Conservation (phyloP, 35 echinoderm and acorn worm species). For the Hemicentrotus pulcherrimus region DNA sequence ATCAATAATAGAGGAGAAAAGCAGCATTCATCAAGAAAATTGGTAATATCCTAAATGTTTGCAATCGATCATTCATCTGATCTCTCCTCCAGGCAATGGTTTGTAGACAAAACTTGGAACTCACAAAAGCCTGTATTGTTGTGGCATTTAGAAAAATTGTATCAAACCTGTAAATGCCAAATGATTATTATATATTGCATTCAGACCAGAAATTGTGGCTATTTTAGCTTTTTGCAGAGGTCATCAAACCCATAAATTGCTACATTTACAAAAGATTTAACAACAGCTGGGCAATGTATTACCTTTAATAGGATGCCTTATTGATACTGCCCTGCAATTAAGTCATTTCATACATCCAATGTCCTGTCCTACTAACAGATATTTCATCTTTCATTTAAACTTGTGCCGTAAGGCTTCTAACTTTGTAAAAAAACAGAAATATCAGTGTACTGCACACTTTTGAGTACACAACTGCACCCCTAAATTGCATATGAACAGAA, state of each 20-base stretch:
- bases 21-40: neutral
- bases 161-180: neutral
- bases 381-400: neutral
- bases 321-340: neutral
- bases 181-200: neutral
- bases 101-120: neutral
- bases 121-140: neutral
- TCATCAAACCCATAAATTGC: constrained; percentile 3
- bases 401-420: neutral
- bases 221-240: neutral
- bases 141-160: neutral
- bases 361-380: neutral
- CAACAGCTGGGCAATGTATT: neutral
- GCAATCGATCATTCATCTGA: neutral
- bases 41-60: neutral
- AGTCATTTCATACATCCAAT: neutral
- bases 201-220: neutral
- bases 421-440: neutral
- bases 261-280: neutral
- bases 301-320: neutral
- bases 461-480: neutral
- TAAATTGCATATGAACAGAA: neutral
- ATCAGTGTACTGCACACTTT: neutral
- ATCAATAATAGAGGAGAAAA: neutral
- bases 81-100: neutral